Percentiles rank a stretch among this genome's conserved stretches.
Conservation (phyloP, 2,797 vertebrate genomes). For the Gallirallus australis region DNA sequence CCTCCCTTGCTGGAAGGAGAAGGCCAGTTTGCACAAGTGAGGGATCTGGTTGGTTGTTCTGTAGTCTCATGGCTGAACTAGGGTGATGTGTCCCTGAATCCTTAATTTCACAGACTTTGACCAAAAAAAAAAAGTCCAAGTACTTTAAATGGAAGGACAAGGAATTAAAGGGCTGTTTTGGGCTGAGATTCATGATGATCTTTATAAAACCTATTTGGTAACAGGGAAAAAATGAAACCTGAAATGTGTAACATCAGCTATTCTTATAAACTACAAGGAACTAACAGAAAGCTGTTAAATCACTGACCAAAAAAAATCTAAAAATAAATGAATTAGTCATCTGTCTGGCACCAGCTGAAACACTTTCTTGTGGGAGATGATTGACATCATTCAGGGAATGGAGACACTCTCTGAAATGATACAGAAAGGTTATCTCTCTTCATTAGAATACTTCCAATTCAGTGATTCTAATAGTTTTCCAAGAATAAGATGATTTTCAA, state of each 20-base stretch:
- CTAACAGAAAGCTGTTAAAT: not conserved
- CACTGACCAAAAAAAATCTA: not conserved
- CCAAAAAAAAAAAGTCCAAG: too few relatives aligned
- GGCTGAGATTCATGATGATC: not conserved
- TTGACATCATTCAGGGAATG: not conserved
- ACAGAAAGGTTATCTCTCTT: not conserved
- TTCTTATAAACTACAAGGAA: not conserved
- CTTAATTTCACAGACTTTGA: not conserved
- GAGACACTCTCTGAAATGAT: not conserved
- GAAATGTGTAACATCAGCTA: not conserved
- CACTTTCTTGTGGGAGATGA: not conserved
- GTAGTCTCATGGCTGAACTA: not conserved
- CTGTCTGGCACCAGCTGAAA: not conserved
- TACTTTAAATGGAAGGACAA: not conserved
- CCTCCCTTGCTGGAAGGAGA: not conserved
- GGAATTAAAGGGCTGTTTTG: not conserved
- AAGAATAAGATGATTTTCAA: not conserved
- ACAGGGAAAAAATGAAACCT: not conserved
- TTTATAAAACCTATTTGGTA: not conserved
- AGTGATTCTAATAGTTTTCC: not conserved
- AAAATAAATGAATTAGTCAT: not conserved
- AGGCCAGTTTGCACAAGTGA: not conserved
- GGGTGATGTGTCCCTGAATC: not conserved
- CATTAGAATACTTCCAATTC: not conserved
- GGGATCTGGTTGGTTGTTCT: rapidly evolving